Evolutionary conservation across 2,888 invertebrate genomes (phyloP), one percentile per base, ranked within the genome.

Genomic region (Caenorhabditis imperialis): DNA sequence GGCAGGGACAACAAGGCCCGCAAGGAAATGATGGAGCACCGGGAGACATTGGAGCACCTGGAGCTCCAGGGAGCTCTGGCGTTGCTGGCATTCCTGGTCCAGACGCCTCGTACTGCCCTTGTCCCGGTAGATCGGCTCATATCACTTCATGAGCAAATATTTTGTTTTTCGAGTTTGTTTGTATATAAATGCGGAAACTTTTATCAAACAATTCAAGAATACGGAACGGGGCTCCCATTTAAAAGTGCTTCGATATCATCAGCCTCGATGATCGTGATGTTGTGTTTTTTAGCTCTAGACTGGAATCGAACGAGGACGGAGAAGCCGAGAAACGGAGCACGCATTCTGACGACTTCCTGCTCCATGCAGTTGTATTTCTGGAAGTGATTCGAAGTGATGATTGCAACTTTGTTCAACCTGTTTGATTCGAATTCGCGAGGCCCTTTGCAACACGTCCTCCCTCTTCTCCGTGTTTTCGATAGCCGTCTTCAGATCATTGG

Each of bases 261-360:
- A 14, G 35, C 60, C 10, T 57, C 50, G 14, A 78, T 55, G 3
- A 51, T 33, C 40, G 70, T 45, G 22, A 76, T 55, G 3, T 55
- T 35, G 48, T 78, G 78, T n/a, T 74, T 37, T 22, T 51, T 55
- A 16, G 78, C 78, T 5, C 78, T 50, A n/a, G 65, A 74, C 16
- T 78, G 76, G 48, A 78, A 78, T 37, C 76, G 55, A 1, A 78
- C 78, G 33, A 54, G 58, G n/a, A 48, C 67, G 1, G 76, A 71
- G 40, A 78, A 78, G 3, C 78, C 75, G 6, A 61, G 67, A 48
- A 76, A 78, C 10, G 78, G 78, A 30, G 76, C 67, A 14, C 71
- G 55, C 50, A 78, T 51, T 8, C 45, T 40, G 7, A 51, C 47
- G 25, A 76, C 23, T 16, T 54, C 48, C 33, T 71, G 54, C 38